Evolutionary conservation across 2,888 invertebrate species (phyloP), one percentile per base, ranked within the genome.

Genomic region (Agrenia bidenticulata): DNA sequence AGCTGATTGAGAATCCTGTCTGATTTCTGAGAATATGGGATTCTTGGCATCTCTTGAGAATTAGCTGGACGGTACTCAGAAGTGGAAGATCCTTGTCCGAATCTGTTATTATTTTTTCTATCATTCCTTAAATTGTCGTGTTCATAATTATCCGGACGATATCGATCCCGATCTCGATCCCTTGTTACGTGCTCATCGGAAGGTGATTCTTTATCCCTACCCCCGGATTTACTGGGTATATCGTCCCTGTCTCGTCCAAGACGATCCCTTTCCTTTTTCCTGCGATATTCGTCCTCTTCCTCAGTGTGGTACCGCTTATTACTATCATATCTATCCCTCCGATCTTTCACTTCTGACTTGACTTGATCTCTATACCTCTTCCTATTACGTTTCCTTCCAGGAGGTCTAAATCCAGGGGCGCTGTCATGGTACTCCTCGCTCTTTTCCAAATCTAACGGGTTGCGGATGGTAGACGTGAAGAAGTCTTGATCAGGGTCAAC

Each of bases 401-500:
- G 45, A 5, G 45, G 45, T 45, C 19, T 45, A 45, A 45, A 45
- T 17, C 45, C 45, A 4, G 45, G 45, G 15, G 15, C 15, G 5
- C 45, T n/a, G 19, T 45, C 15, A 4, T 17, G 45, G 45, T 45
- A 45, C 19, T 45, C 45, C 5, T 45, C 45, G 15, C 45, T 45
- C 4, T 15, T 45, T 5, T n/a, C 19, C 45, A 9, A 5, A 15
- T 45, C 45, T 11, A 19, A 11, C 15, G 45, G 17, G 15, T 53
- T 61, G 24, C 61, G 53, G 13, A 73, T 63, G 4, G 76, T 74
- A 0, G 70, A 66, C 2, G 76, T 76, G 49, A 68, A 74, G 55
- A 74, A 76, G 17, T 76, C 76, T 55, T 74, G 72, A 32, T 70
- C 74, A 1, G 76, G 73, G 45, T 72, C 72, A 39, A 74, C 66